These are phyloP conservation scores for Poecile atricapillus DNA, from an alignment of 2,113 vertebrate species.

Conservation along the genomic window DNA sequence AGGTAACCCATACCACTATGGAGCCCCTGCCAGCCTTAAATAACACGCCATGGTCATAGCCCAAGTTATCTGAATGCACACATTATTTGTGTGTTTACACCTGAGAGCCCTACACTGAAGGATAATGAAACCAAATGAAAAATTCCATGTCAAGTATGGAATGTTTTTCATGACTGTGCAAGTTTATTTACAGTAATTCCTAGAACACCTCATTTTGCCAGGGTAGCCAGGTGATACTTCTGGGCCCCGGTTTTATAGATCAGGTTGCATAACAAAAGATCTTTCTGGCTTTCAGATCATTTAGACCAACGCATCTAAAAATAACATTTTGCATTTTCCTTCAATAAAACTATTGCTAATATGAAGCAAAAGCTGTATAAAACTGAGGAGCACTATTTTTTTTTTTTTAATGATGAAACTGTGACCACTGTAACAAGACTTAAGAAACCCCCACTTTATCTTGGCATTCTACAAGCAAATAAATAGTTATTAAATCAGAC, in stretches of 20 bases:
- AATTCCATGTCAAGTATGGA: not conserved
- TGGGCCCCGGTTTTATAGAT: not conserved
- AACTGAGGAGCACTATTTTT: not conserved
- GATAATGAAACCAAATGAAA: not conserved
- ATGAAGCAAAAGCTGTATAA: not conserved
- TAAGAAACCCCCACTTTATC: not conserved
- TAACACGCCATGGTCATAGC: not conserved
- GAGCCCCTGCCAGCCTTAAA: not conserved
- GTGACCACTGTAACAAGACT: not conserved
- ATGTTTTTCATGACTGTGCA: not conserved
- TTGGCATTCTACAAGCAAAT: not conserved
- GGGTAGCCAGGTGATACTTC: not conserved
- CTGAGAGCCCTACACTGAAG: not conserved
- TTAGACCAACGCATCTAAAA: not conserved
- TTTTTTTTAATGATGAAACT: not conserved
- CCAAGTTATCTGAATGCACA: not conserved
- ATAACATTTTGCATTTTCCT: not conserved
- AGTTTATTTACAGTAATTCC: not conserved
- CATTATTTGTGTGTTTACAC: not conserved
- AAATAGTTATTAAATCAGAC: not conserved
- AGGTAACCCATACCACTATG: not conserved
- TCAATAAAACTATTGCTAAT: not conserved
- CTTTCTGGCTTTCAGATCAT: not conserved
- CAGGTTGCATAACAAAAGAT: not conserved
- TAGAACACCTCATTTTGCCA: not conserved